Conservation (phyloP, 2,113 vertebrate genomes). For the Australoheros scitulus region DNA sequence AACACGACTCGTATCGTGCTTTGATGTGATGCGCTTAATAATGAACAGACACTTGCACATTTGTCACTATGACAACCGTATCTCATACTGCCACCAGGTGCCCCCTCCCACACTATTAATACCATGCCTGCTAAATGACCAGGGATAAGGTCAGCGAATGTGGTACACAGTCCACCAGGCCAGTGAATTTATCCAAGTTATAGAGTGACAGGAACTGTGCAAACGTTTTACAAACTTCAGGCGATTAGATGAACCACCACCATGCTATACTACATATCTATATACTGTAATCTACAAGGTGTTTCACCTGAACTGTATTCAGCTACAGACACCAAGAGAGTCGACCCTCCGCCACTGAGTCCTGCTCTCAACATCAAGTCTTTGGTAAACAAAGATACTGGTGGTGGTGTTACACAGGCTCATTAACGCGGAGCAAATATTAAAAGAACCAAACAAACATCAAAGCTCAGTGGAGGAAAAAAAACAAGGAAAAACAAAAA, state of each 20-base stretch:
- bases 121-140: conserved; percentile 14
- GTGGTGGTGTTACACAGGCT: not conserved
- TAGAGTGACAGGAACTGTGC: not conserved
- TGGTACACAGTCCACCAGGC: too few relatives aligned
- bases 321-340: not conserved
- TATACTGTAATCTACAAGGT: not conserved
- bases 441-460: not conserved
- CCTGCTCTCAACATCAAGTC: not conserved
- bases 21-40: conserved; percentile 17
- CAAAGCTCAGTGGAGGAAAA: not conserved
- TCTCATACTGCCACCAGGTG: conserved; percentile 23
- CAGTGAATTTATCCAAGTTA: not conserved
- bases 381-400: not conserved
- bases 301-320: not conserved
- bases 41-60: not conserved
- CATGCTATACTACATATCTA: not conserved
- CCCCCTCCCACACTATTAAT: conserved; percentile 34
- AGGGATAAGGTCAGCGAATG: not conserved
- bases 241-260: not conserved
- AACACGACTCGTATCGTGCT: not conserved
- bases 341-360: not conserved
- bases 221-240: not conserved
- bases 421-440: not conserved
- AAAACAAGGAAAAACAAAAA: too few relatives aligned
- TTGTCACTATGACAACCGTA: conserved; percentile 37